Evolutionary conservation across 2,113 vertebrate genomes (phyloP), one percentile per base, ranked within the genome.

Genomic region (Indicator maculatus): DNA sequence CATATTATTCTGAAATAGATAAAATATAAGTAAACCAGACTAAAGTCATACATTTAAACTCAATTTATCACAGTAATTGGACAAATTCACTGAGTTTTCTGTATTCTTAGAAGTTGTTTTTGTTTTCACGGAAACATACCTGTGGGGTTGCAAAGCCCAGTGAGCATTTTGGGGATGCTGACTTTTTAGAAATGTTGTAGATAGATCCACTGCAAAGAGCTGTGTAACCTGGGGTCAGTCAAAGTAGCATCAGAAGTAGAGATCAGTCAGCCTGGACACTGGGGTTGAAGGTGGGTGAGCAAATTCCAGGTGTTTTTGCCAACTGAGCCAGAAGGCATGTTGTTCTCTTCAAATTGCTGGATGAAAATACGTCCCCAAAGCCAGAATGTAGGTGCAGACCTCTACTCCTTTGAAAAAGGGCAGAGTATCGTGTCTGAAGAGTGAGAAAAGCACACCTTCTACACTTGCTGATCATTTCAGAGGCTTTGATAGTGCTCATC

Each of bases 61-160:
- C 4, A 1, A 1, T 39, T 38, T 59, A 8, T 76, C 12, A 2
- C 50, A 14, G 27, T 30, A 28, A 21, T 9, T 20, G 4, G 33
- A 28, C 1, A 58, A 44, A 75, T 38, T 44, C 12, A 24, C 5
- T 15, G 26, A 20, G 6, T 30, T 60, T 64, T 44, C 27, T 74
- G 3, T 66, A 4, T 38, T 64, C 23, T 58, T 23, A 8, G 16
- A 74, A 41, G 9, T 59, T 33, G 19, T 23, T 69, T 59, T 31
- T 26, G 12, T 30, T 56, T 41, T 26, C 30, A 15, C 16, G 20
- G 18, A 50, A n/a, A 8, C 5, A 3, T 71, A 18, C 13, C 21
- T 58, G 6, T 28, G 2, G 33, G 52, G 9, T 13, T 66, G 45
- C 21, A 1, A 70, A 79, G 20, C 17, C 26, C 63, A 27, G 20